Evolutionary conservation across 1,140 invertebrate genomes (phyloP).

Genomic region (Drosophila arizonae): DNA sequence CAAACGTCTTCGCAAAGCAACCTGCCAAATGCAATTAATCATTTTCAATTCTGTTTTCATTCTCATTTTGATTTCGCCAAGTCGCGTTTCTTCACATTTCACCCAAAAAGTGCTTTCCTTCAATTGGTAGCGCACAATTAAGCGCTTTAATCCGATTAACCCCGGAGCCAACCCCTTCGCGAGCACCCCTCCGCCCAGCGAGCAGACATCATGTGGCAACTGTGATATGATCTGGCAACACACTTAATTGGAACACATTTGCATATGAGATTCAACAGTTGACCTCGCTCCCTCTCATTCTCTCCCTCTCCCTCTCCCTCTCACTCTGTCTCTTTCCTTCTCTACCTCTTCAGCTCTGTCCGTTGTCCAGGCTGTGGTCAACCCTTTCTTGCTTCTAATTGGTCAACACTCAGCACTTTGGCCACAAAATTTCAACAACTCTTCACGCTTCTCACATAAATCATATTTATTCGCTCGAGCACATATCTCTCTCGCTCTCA

Average conservation of each 20-base stretch:
- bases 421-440: neutral
- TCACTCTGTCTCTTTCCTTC: neutral
- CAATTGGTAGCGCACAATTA: neutral
- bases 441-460: constrained; percentile 16
- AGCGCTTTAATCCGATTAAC: constrained; percentile 1
- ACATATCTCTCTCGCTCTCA: no score
- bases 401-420: neutral
- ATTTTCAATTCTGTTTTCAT: constrained; percentile 52
- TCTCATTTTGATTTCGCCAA: neutral
- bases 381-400: neutral
- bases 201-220: constrained; percentile 2
- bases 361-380: neutral
- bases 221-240: constrained; percentile 8
- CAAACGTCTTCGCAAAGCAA: constrained; percentile 6
- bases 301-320: neutral
- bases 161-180: no score
- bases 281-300: no score
- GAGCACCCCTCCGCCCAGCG: no score
- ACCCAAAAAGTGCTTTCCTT: neutral
- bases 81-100: neutral
- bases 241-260: constrained; percentile 14
- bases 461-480: neutral
- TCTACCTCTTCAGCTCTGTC: neutral
- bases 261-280: constrained; percentile 19
- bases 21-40: constrained; percentile 72